A percentile compares a stretch with the other conserved stretches of the same genome.
These are phyloP conservation scores for Ariolimax columbianus DNA, from an alignment of 2,888 invertebrate genomes.

Conservation along the genomic window DNA sequence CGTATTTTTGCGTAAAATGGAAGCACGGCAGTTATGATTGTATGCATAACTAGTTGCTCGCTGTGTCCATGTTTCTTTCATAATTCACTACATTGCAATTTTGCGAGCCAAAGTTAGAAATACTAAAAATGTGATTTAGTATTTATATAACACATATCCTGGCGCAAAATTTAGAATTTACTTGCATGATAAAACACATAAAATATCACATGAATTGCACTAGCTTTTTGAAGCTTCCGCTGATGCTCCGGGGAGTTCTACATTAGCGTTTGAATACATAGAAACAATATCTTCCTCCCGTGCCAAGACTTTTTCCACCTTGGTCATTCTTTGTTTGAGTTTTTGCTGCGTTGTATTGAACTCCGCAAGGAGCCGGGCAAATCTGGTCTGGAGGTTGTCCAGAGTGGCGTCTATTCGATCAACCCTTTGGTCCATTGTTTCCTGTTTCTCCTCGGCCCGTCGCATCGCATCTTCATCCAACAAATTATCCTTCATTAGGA, in stretches of 20 bases:
- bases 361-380: slow-evolving; percentile 89
- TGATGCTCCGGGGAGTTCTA: slow-evolving; percentile 28
- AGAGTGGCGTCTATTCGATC: slow-evolving; percentile 87
- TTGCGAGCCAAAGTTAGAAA: no score
- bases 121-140: no score
- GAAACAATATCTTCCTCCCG: slow-evolving; percentile 68
- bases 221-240: background rate
- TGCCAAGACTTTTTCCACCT: slow-evolving; percentile 75
- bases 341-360: slow-evolving; percentile 90
- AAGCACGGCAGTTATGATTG: no score
- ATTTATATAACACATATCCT: background rate
- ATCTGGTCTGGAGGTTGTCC: slow-evolving; percentile 87
- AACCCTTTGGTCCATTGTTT: slow-evolving; percentile 88
- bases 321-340: slow-evolving; percentile 87
- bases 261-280: slow-evolving; percentile 59
- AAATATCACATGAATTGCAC: background rate
- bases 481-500: slow-evolving; percentile 80
- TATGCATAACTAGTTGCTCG: no score
- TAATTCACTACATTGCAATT: no score
- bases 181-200: background rate
- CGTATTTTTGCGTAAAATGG: no score
- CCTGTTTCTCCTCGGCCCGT: slow-evolving; percentile 74
- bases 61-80: no score
- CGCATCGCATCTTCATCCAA: slow-evolving; percentile 80
- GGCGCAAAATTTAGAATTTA: background rate